Base-by-base conservation (phyloP, 2,888 invertebrate species). In the Pomacea canaliculata region DNA sequence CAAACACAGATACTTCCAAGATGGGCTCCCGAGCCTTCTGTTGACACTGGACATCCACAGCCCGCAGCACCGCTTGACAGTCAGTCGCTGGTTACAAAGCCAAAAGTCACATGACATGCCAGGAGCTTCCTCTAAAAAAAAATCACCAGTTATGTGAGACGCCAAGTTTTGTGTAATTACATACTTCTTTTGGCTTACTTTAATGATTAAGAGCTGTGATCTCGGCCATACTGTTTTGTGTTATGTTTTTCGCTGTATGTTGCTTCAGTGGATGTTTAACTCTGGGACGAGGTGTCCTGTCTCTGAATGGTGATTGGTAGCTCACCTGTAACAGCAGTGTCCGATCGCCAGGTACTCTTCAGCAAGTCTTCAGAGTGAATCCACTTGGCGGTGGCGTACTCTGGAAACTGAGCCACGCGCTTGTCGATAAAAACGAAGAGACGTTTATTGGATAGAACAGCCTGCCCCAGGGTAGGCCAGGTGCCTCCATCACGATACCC, bases 351-450 rank as follows among this genome's bases (percentile, higher is more conserved):
- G 7, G 80, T 80, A 72, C 78, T 78, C 9, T 63, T 69, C 9
- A 76, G 62, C 37, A 76, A 67, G 19, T 67, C 27, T 23, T 78
- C 80, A 56, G 71, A 76, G 27, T 80, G 80, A 23, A 80, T 80
- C 80, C 80, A 80, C n/a, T 63, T 70, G 68, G 74, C 12, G 12
- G 65, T 49, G 23, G 13, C 19, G 65, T 78, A 78, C 1, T 23
- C 37, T 23, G 51, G 37, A n/a, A 18, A 5, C 1, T 27, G 7
- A 19, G 49, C 19, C 7, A 73, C 71, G 7, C 48, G 51, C 9
- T 68, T 67, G n/a, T 76, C 75, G 23, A 80, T 74, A 70, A 78
- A 72, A 23, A 80, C 77, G 66, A 80, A 80, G 23, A 80, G 60
- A 10, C 80, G 71, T 46, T 70, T 56, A 69, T 80, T 78, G 59